Conservation (phyloP, 2,113 vertebrate genomes). For the Cichladusa arquata region DNA sequence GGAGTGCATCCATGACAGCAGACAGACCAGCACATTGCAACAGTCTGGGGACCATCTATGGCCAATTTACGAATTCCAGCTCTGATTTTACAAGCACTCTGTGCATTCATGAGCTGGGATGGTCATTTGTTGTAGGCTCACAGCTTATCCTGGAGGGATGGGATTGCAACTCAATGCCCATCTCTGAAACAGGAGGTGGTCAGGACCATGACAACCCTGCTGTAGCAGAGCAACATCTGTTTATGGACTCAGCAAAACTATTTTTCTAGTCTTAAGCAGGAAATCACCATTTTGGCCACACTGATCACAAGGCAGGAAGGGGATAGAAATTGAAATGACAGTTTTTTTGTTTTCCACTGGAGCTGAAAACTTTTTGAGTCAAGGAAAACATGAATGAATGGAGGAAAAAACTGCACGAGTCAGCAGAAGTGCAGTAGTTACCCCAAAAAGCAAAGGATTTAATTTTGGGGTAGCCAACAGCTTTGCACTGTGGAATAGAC, state of each 20-base stretch:
- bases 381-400: not conserved
- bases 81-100: not conserved
- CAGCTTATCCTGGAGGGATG: not conserved
- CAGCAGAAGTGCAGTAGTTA: not conserved
- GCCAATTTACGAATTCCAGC: not conserved
- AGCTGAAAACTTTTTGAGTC: not conserved
- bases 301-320: not conserved
- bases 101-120: not conserved
- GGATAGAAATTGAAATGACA: not conserved
- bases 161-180: not conserved
- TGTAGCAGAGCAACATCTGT: not conserved
- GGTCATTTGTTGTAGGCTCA: not conserved
- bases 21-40: not conserved
- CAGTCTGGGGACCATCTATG: not conserved
- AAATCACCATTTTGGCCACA: not conserved
- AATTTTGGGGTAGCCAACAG: not conserved
- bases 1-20: not conserved
- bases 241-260: not conserved
- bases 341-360: not conserved
- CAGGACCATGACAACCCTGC: not conserved
- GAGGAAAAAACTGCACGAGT: not conserved
- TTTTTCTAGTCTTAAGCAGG: not conserved
- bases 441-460: not conserved
- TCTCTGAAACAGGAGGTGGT: not conserved
- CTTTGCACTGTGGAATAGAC: not conserved